Conservation (phyloP, 2,797 vertebrate genomes). For the Sebastes itinus region DNA sequence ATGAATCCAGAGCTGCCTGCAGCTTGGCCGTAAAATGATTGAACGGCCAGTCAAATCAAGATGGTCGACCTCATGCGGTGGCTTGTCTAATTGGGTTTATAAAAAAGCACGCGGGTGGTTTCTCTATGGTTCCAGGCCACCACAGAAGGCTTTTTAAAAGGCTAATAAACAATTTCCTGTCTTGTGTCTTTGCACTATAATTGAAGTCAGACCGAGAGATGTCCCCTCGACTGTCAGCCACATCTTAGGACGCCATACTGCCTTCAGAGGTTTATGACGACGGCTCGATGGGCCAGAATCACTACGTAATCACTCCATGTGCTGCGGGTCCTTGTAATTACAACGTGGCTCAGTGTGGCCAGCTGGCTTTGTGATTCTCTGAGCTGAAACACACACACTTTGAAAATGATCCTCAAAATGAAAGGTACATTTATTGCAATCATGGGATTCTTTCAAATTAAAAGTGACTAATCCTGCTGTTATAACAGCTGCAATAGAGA, state of each 20-base stretch:
- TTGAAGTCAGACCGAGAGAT: constrained; percentile 61
- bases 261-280: constrained; percentile 53
- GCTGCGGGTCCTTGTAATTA: constrained; percentile 67
- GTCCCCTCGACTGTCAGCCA: constrained; percentile 66
- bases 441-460: constrained; percentile 53
- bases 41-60: constrained; percentile 14
- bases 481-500: constrained; percentile 50
- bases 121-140: constrained; percentile 41
- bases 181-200: constrained; percentile 58
- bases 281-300: constrained; percentile 20
- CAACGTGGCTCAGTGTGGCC: constrained; percentile 25
- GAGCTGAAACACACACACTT: constrained; percentile 52
- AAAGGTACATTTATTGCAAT: constrained; percentile 59
- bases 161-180: constrained; percentile 70
- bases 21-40: constrained; percentile 22
- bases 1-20: constrained; percentile 40
- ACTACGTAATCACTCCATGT: constrained; percentile 52
- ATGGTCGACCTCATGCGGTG: constrained; percentile 35
- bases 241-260: constrained; percentile 62
- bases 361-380: constrained; percentile 63
- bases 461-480: constrained; percentile 37
- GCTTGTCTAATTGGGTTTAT: constrained; percentile 51
- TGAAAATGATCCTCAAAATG: constrained; percentile 52
- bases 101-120: constrained; percentile 56
- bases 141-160: constrained; percentile 57